Conservation (phyloP, 2,113 vertebrate species). For the Manacus vitellinus region DNA sequence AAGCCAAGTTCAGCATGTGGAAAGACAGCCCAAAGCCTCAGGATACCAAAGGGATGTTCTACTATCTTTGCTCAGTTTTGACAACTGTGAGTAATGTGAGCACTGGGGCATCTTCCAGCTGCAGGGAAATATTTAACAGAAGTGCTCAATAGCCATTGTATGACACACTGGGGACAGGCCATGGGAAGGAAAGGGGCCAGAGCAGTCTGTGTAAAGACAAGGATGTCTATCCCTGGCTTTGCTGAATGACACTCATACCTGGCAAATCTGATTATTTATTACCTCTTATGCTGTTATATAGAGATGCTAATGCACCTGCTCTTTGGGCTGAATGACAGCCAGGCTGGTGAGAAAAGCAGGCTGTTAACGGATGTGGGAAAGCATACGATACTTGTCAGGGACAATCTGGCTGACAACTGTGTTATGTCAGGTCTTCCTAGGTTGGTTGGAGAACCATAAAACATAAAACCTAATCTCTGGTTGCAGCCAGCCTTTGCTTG, state of each 20-base stretch:
- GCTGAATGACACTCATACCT: conserved; percentile 10
- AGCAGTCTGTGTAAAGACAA: neutral
- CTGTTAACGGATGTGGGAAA: neutral
- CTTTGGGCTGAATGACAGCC: neutral
- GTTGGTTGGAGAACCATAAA: neutral
- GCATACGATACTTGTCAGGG: conserved; percentile 41
- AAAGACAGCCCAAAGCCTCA: neutral
- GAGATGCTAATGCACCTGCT: neutral
- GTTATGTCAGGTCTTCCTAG: neutral
- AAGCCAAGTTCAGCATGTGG: neutral
- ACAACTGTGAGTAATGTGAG: conserved; percentile 25
- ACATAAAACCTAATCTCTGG: neutral
- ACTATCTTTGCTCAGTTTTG: neutral
- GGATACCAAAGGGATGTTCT: neutral
- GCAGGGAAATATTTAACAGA: conserved; percentile 34
- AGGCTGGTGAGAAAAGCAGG: conserved; percentile 1
- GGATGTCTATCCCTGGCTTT: neutral
- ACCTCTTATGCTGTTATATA: neutral
- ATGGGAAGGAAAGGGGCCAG: neutral
- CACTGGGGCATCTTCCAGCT: neutral
- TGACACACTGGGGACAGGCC: conserved; percentile 1
- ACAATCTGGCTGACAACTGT: conserved; percentile 31
- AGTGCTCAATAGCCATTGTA: neutral
- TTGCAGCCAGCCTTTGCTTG: neutral
- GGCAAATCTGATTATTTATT: conserved; percentile 17